Percentiles rank a stretch among this genome's conserved stretches.
Evolutionary conservation across 2,113 vertebrate genomes (phyloP).

Genomic region (Otolemur garnettii): DNA sequence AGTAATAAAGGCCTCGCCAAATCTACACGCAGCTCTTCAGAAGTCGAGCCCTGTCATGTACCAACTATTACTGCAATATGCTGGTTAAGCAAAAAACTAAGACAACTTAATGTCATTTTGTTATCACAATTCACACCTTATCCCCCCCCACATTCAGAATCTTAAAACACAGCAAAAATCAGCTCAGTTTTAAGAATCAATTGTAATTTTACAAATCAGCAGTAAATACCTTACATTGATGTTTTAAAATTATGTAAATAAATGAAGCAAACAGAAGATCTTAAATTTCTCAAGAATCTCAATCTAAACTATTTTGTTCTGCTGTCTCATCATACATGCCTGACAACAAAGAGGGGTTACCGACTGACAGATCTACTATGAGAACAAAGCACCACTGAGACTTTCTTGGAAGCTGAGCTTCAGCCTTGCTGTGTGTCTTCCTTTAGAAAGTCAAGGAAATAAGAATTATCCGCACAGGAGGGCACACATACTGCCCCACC

Average conservation of each 20-base stretch:
- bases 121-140: background rate
- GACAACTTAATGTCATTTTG: background rate
- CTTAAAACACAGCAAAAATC: background rate
- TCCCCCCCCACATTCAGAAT: background rate
- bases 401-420: background rate
- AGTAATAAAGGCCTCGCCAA: background rate
- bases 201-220: background rate
- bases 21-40: background rate
- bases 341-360: too few species aligned
- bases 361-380: background rate
- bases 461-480: background rate
- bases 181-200: constrained; percentile 40
- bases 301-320: background rate
- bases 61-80: background rate
- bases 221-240: background rate
- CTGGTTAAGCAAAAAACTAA: background rate
- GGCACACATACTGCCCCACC: background rate
- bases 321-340: background rate
- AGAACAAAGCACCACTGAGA: background rate
- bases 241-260: background rate
- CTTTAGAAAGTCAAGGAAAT: background rate
- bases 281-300: background rate
- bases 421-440: background rate
- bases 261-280: background rate
- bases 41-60: background rate